Evolutionary conservation across 2,888 invertebrate genomes (phyloP).

Genomic region (Halictus quadricinctus): DNA sequence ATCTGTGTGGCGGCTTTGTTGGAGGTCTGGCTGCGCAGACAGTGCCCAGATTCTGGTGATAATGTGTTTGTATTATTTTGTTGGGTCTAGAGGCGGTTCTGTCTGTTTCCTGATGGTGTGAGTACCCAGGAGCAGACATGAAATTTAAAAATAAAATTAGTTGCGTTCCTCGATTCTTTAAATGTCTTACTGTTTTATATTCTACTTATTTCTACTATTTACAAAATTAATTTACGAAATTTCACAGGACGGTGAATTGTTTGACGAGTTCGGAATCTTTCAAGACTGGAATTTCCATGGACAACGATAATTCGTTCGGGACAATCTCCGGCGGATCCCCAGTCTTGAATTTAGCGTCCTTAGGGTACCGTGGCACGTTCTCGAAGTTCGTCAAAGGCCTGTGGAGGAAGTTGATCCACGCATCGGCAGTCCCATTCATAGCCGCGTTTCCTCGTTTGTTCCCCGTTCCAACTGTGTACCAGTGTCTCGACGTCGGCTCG

Average conservation of each 20-base stretch:
- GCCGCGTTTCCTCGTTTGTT: slow-evolving; percentile 36
- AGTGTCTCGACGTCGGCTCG: slow-evolving; percentile 24
- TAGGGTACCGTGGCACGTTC: neutral
- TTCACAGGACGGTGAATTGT: too few relatives aligned
- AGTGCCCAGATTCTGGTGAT: neutral
- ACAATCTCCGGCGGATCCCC: neutral
- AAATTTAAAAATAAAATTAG: too few relatives aligned
- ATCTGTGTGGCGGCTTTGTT: neutral
- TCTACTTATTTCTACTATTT: too few relatives aligned
- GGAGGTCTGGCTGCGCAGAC: neutral
- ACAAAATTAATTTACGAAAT: too few relatives aligned
- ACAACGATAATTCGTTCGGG: too few relatives aligned
- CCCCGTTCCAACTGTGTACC: neutral
- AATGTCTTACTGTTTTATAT: too few relatives aligned
- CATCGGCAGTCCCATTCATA: slow-evolving; percentile 55
- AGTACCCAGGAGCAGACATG: too few relatives aligned
- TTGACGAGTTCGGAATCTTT: too few relatives aligned
- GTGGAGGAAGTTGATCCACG: slow-evolving; percentile 2
- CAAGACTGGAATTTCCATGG: too few relatives aligned
- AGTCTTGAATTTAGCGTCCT: neutral
- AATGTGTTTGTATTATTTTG: neutral
- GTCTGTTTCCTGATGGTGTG: neutral
- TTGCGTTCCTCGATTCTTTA: too few relatives aligned
- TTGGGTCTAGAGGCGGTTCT: neutral
- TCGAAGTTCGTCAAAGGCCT: neutral